These are phyloP conservation scores for Drosophila kambysellisi DNA, from an alignment of 2,888 invertebrate species.

Conservation along the genomic window DNA sequence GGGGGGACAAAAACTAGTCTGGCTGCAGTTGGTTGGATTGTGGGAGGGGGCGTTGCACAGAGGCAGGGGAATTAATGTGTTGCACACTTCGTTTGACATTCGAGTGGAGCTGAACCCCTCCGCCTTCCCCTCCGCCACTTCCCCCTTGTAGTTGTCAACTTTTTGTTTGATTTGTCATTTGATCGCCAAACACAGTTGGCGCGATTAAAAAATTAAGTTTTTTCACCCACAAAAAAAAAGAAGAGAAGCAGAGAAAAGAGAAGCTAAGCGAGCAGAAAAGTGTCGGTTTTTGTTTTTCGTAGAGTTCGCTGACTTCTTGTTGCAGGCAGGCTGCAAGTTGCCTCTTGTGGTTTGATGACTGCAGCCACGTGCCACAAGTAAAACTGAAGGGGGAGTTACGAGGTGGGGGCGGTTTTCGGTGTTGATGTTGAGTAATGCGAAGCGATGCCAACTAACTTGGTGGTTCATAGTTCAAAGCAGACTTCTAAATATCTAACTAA, in stretches of 20 bases:
- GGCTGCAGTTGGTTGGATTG: neutral
- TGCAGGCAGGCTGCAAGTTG: conserved; percentile 16
- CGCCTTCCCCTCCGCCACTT: conserved; percentile 5
- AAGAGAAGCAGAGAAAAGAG: neutral
- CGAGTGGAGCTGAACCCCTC: conserved; percentile 25
- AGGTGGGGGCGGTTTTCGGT: conserved; percentile 4
- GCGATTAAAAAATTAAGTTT: conserved; percentile 77
- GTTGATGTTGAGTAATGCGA: conserved; percentile 48
- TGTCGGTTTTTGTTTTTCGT: conserved; percentile 46
- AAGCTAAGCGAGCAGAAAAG: conserved; percentile 20
- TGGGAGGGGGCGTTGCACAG: neutral
- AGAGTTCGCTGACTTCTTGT: conserved; percentile 69
- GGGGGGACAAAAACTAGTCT: conserved; percentile 11
- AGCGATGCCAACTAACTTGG: conserved; percentile 7
- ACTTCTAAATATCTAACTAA: conserved; percentile 4
- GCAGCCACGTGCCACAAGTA: conserved; percentile 53
- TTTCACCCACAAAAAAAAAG: neutral
- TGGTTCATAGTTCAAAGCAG: conserved; percentile 13
- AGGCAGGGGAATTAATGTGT: conserved; percentile 77
- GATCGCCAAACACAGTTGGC: conserved; percentile 75
- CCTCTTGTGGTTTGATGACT: conserved; percentile 47
- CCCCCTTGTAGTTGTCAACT: conserved; percentile 55
- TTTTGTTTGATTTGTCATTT: conserved; percentile 82
- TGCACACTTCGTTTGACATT: conserved; percentile 83
- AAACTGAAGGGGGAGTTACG: neutral